These are phyloP conservation scores for Euwallacea fornicatus DNA, from an alignment of 1,140 invertebrate genomes.

Conservation along the genomic window DNA sequence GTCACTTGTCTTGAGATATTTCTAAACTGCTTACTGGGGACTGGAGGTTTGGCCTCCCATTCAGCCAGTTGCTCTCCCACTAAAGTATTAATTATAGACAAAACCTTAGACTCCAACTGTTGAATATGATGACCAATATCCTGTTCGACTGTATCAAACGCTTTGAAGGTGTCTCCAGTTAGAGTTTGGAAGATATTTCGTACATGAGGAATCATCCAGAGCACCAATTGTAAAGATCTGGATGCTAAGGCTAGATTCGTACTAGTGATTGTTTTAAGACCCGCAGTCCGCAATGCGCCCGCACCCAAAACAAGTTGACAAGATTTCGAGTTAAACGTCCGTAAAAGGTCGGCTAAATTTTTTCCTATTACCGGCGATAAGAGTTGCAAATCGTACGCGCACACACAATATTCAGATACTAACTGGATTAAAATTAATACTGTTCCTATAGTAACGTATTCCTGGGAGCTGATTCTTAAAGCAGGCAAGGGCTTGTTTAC, in stretches of 20 bases:
- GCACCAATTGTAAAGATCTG: slow-evolving; percentile 79
- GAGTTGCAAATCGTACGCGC: slow-evolving; percentile 67
- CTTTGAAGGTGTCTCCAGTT: slow-evolving; percentile 49
- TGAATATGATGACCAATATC: slow-evolving; percentile 87
- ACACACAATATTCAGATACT: slow-evolving; percentile 87
- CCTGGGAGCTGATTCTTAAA: slow-evolving; percentile 76
- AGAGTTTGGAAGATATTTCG: slow-evolving; percentile 66
- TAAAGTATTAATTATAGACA: slow-evolving; percentile 84
- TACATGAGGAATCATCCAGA: slow-evolving; percentile 75
- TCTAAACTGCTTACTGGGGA: slow-evolving; percentile 90
- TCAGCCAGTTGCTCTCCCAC: slow-evolving; percentile 72
- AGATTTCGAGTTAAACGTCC: slow-evolving; percentile 89
- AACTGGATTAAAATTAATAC: slow-evolving; percentile 85
- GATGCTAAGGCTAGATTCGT: slow-evolving; percentile 91
- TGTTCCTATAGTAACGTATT: slow-evolving; percentile 82
- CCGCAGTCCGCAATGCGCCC: slow-evolving; percentile 90
- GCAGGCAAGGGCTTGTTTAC: slow-evolving; percentile 53
- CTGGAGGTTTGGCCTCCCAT: slow-evolving; percentile 94
- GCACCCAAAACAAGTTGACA: slow-evolving; percentile 95
- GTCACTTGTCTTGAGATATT: slow-evolving; percentile 89
- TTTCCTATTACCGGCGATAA: slow-evolving; percentile 70
- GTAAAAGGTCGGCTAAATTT: slow-evolving; percentile 83
- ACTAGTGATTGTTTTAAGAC: slow-evolving; percentile 94
- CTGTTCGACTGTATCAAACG: slow-evolving; percentile 69
- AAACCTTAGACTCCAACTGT: slow-evolving; percentile 90